phyloP scores from a whole-genome alignment of 1,140 invertebrate genomes.

The Steinernema feltiae region DNA sequence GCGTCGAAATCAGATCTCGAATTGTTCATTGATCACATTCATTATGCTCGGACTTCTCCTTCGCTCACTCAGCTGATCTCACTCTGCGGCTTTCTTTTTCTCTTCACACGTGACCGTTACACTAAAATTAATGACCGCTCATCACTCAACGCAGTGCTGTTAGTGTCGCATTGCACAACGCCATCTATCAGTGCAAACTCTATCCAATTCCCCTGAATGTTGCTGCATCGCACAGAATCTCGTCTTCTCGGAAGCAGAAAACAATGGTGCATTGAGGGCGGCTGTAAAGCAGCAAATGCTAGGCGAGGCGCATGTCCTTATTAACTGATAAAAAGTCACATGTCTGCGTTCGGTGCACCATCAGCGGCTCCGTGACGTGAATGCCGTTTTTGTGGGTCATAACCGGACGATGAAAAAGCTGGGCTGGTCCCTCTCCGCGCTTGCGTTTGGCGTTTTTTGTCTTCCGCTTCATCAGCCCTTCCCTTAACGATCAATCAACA shows the following conservation, averaged over 20 bases:
- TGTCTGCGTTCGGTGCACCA: background rate
- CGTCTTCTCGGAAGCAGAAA: background rate
- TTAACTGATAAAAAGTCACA: background rate
- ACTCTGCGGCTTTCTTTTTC: background rate
- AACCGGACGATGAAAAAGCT: constrained; percentile 1
- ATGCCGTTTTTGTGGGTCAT: background rate
- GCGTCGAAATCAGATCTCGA: background rate
- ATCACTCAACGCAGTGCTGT: background rate
- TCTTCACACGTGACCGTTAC: background rate
- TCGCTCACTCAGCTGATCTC: constrained; percentile 1
- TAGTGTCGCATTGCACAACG: background rate
- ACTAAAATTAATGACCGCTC: constrained; percentile 10
- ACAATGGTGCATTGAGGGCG: background rate
- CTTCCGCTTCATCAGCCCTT: background rate
- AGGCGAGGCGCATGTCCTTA: background rate
- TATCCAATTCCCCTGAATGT: background rate
- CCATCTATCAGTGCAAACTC: background rate
- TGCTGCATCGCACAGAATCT: background rate
- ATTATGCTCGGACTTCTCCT: background rate
- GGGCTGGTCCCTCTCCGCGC: background rate
- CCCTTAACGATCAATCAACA: background rate
- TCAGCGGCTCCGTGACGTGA: background rate
- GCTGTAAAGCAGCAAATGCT: background rate
- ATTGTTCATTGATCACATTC: background rate
- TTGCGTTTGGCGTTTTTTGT: background rate